Evolutionary conservation across 2,113 vertebrate species (phyloP), one percentile per base, ranked within the genome.

Genomic region (Aviceda subcristata): DNA sequence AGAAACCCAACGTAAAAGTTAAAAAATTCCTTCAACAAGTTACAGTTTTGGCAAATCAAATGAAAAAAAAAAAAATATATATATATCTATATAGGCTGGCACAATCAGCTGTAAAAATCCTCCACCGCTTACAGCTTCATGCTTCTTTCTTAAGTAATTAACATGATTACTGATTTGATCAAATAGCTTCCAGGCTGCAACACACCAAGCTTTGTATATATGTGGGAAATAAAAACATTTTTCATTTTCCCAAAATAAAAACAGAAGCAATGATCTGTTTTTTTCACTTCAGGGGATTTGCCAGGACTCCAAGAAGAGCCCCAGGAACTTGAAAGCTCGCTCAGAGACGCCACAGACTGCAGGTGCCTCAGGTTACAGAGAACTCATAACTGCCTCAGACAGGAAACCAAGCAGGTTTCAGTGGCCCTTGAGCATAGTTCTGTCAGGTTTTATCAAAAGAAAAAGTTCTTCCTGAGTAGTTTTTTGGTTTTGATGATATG

Each of bases 331-430:
- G 39, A 53, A 90, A 75, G 66, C 46, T 88, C 43, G 10, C 3
- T 18, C 32, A 38, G 50, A 93, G 90, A 67, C 59, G 34, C 18
- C 43, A 20, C 53, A 88, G 75, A 24, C 22, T 20, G 22, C 12
- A 17, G 46, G 15, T 83, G 73, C 81, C 74, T 76, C 57, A 51
- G 68, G 87, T 50, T 69, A 53, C 3, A 1, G 32, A 80, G 68
- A 26, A 29, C 67, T 84, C 1, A 3, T 30, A 93, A 41, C 16
- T 11, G 9, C 48, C 74, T 66, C 75, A 72, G 75, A 83, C 36
- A 96, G 82, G 72, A 94, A 89, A 41, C 55, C 68, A 84, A 76
- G 83, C 79, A 86, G 32, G 55, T 92, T 91, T 92, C 45, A 51
- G 22, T 10, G 41, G 53, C 86, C 78, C 71, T 53, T 51, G 15